phyloP scores from a whole-genome alignment of 2,888 invertebrate species.

The Cantharis lateralis region DNA sequence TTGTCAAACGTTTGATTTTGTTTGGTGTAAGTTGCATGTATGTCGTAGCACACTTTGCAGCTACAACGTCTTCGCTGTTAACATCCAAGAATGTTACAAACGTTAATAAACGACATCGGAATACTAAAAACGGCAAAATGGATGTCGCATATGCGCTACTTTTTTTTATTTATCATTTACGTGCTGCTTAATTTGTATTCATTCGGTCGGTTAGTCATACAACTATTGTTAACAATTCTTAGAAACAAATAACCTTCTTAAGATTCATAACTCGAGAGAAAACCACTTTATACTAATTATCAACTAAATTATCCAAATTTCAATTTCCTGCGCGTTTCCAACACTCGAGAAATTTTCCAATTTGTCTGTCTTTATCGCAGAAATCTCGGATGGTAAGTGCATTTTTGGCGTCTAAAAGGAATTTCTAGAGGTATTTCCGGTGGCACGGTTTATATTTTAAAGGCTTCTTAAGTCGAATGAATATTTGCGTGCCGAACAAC shows the following conservation, averaged over 20 bases:
- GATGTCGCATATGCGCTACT: slow-evolving; percentile 7
- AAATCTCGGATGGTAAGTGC: not conserved
- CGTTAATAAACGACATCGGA: slow-evolving; percentile 8
- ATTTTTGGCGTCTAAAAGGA: slow-evolving; percentile 1
- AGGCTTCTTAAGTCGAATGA: not conserved
- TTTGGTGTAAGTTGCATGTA: slow-evolving; percentile 34
- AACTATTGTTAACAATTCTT: slow-evolving; percentile 17
- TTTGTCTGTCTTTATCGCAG: not conserved
- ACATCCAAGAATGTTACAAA: slow-evolving; percentile 20
- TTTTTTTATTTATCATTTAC: slow-evolving; percentile 4
- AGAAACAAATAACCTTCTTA: slow-evolving; percentile 6
- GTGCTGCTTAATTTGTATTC: slow-evolving; percentile 18
- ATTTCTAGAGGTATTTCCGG: slow-evolving; percentile 10
- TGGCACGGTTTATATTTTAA: slow-evolving; percentile 20
- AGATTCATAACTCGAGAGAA: slow-evolving; percentile 4
- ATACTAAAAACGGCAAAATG: slow-evolving; percentile 9
- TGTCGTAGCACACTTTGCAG: slow-evolving; percentile 26
- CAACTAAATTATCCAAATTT: not conserved
- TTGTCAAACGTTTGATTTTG: slow-evolving; percentile 36
- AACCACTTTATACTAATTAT: not conserved
- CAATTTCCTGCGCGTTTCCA: not conserved
- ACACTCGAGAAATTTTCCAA: not conserved
- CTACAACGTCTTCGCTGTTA: slow-evolving; percentile 13
- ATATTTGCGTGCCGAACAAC: not conserved
- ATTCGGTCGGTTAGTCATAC: slow-evolving; percentile 14